Base-by-base conservation (phyloP, 2,888 invertebrate species). In the Cordylochernes scorpioides region DNA sequence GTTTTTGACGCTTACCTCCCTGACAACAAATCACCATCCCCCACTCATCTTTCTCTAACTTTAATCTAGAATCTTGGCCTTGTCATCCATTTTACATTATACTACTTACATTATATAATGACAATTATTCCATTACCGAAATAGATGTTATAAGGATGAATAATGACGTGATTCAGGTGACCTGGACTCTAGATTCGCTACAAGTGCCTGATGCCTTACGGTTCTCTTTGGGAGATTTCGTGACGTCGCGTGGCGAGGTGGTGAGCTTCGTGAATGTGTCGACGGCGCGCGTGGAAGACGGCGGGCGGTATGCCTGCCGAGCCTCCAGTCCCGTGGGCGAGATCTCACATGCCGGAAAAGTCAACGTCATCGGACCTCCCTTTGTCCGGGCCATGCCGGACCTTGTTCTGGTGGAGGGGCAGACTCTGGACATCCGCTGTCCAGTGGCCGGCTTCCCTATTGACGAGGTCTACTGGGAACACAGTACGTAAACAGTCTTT, bases 301-400 rank as follows among this genome's bases (percentile, higher is more conserved):
- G 39, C 17, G 53, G 37, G 32, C 29, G 17, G 24, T 53, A 51
- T 38, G 36, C 41, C 15, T 54, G 54, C 31, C 39, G 41, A 7
- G 53, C 50, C 2, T 44, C 40, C 7, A 54, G 51, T 40, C 44
- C 46, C 16, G 49, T 49, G 2, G 51, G 51, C 3, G 32, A 36
- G 14, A 44, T 45, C 2, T 35, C 39, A 5, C 39, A 40, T 18
- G 28, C 30, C 8, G 38, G 31, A 3, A 36, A 40, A 17, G 32
- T 41, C n/a, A 38, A 36, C 14, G 38, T 40, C 4, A 33, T 33
- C 34, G 84, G 84, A 15, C 58, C 75, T 39, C 82, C 82, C 2
- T 78, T 74, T 54, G 75, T 84, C 31, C 66, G 78, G 15, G 68
- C 73, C 33, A 82, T 84, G 80, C 78, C 78, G 52, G 78, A 80